Base-by-base conservation (phyloP, 2,797 vertebrate species). In the Leucoraja ocellata region DNA sequence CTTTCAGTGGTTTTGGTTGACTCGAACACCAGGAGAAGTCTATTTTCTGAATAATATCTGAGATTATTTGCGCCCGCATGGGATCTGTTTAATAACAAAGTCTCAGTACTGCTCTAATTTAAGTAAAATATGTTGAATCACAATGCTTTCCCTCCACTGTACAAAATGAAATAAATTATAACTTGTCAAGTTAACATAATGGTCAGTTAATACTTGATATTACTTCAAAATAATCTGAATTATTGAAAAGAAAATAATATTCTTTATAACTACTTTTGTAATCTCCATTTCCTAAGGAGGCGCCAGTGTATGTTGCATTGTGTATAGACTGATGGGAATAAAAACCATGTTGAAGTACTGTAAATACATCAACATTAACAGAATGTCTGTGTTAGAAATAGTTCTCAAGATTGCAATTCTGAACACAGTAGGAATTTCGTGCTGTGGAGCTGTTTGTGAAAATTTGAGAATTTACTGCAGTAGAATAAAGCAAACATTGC, bases 401-500 rank as follows among this genome's bases (percentile, higher is more conserved):
- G 39, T 92, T 92, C 90, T 76, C 68, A 54, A 54, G 68, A 91
- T 91, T 76, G 71, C 71, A 92, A 76, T 76, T 92, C 2, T 76
- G 68, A 74, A 76, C 71, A 92, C 90, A 71, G n/a, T 91, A 68
- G 39, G 88, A 91, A 73, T 91, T 88, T 74, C 32, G 32, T 46
- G n/a, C 90, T 54, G 23, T 54, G 90, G 71, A 92, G 71, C 90
- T 92, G 71, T 92, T 92, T 8, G 71, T 76, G 71, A 74, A 92
- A 54, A 58, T 7, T 28, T 76, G 68, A 92, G 90, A 92, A 92
- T 92, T 92, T 92, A 92, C 46, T 92, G 90, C 58, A 71, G 90
- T 92, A 74, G 46, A 92, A n/a, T 74, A 58, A 92, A 92, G 90
- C 90, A 92, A 92, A 92, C 90, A 92, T 92, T 76, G 14, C 71